phyloP scores from a whole-genome alignment of 2,797 vertebrate genomes.

The Rhinogobio ventralis region DNA sequence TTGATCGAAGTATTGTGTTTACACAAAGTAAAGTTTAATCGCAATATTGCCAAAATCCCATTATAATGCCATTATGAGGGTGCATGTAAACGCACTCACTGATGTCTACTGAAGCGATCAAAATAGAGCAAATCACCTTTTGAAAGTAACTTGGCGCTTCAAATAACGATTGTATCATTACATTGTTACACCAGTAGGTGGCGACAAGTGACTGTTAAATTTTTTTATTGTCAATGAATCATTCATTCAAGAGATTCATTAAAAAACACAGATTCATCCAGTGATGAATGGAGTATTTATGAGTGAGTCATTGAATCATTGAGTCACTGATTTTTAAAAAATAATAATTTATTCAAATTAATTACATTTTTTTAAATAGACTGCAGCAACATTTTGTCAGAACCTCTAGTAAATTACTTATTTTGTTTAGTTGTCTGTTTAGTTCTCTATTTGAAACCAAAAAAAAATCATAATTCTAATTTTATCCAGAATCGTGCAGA shows the following conservation, averaged over 20 bases:
- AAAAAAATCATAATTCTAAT: no score
- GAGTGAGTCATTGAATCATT: neutral
- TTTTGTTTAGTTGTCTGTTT: neutral
- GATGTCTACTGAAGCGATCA: neutral
- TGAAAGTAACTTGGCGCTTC: neutral
- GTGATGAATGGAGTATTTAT: neutral
- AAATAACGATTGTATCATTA: neutral
- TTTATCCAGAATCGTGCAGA: no score
- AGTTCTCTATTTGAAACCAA: no score
- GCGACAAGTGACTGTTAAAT: neutral
- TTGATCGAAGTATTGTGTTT: no score
- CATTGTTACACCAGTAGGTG: neutral
- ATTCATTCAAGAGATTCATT: no score
- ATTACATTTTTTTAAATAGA: no score
- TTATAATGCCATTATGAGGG: no score
- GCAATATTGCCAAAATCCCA: no score
- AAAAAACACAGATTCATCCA: neutral
- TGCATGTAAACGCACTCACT: neutral
- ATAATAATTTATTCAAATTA: no score
- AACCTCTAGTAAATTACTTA: neutral
- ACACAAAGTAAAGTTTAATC: no score
- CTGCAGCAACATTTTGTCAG: no score
- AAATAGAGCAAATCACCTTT: neutral
- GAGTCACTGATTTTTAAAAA: no score
- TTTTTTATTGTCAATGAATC: accelerated